Evolutionary conservation across 2,888 invertebrate genomes (phyloP).

Genomic region (Trichogramma evanescens): DNA sequence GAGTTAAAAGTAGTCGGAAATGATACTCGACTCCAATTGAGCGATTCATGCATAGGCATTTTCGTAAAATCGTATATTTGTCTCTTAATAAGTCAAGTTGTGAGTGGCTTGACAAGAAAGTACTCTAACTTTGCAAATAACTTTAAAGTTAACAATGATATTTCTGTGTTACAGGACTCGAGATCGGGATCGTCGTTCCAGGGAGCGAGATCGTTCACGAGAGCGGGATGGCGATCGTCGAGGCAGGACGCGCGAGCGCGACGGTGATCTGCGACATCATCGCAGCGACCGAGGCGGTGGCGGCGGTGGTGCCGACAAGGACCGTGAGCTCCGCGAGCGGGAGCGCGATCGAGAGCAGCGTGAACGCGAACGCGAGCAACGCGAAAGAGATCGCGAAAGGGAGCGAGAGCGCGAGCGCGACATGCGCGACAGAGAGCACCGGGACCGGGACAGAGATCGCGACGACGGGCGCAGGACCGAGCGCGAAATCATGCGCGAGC

Average conservation of each 20-base stretch:
- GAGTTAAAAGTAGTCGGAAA: too few relatives aligned
- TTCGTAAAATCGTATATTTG: too few relatives aligned
- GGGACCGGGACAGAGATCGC: slow-evolving; percentile 50
- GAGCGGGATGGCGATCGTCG: slow-evolving; percentile 38
- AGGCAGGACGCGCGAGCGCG: slow-evolving; percentile 33
- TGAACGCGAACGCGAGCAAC: slow-evolving; percentile 48
- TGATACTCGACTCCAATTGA: too few relatives aligned
- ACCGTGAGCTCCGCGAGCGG: slow-evolving; percentile 54
- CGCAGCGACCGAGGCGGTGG: slow-evolving; percentile 39
- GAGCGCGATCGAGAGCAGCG: slow-evolving; percentile 45
- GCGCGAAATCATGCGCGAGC: slow-evolving; percentile 64
- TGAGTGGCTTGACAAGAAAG: too few relatives aligned
- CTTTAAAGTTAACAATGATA: not conserved
- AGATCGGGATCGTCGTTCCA: slow-evolving; percentile 32
- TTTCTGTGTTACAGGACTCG: slow-evolving; percentile 36
- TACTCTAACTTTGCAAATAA: too few relatives aligned
- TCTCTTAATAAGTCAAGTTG: too few relatives aligned
- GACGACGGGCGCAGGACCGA: slow-evolving; percentile 52
- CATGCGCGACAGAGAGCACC: slow-evolving; percentile 54
- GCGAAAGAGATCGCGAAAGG: slow-evolving; percentile 58
- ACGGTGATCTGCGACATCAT: slow-evolving; percentile 42
- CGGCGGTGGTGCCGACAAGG: slow-evolving; percentile 50
- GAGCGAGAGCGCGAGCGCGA: slow-evolving; percentile 57
- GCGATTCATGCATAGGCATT: too few relatives aligned
- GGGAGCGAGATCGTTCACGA: not conserved